Conservation (phyloP, 2,888 invertebrate genomes). For the Podotricha telesiphe region DNA sequence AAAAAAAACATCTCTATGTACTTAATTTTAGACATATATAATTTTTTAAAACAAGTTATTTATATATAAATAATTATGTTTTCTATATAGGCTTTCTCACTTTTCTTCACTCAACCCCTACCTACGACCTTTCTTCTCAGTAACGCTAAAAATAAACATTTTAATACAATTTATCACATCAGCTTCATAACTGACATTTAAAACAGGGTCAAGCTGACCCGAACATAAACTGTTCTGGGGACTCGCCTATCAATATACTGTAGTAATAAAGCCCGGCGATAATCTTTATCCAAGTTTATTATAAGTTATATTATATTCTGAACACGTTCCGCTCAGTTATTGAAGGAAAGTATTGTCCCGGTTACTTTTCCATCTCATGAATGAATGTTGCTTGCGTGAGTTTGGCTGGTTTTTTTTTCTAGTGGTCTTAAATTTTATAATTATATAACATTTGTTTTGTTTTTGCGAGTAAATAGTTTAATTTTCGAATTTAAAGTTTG, state of each 20-base stretch:
- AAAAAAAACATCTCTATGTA: no score
- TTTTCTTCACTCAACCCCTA: no score
- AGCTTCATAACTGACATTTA: neutral
- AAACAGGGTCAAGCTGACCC: constrained; percentile 15
- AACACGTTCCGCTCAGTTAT: constrained; percentile 46
- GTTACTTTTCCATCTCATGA: constrained; percentile 35
- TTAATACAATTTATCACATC: neutral
- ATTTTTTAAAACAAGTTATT: no score
- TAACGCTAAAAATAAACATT: no score
- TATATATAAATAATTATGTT: no score
- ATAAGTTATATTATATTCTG: constrained; percentile 42
- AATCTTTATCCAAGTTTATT: constrained; percentile 43
- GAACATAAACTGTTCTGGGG: constrained; percentile 29
- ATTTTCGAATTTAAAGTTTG: neutral
- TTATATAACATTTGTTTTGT: neutral
- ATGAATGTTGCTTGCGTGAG: constrained; percentile 33
- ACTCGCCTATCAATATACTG: constrained; percentile 36
- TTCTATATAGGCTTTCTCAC: no score
- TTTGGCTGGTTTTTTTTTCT: constrained; percentile 1
- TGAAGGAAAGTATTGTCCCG: constrained; percentile 46
- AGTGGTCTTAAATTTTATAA: constrained; percentile 11
- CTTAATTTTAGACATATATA: no score
- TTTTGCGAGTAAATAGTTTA: neutral
- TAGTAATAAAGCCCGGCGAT: constrained; percentile 38
- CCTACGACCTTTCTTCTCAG: no score